These are phyloP conservation scores for Notarius quadriscutis DNA, from an alignment of 2,113 vertebrate species.

Conservation along the genomic window DNA sequence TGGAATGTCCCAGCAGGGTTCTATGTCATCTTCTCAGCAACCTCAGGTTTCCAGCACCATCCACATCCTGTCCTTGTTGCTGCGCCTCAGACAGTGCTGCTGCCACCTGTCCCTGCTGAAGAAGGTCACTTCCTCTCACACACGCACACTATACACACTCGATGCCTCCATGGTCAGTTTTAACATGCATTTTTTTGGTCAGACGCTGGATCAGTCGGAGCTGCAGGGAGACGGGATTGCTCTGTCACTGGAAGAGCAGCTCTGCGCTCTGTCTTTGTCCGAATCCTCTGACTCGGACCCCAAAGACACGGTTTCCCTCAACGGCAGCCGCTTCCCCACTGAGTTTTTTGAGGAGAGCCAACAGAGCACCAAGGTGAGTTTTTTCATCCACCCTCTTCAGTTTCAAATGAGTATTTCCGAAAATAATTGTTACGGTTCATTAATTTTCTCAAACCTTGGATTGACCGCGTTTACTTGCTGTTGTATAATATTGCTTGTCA, in stretches of 20 bases:
- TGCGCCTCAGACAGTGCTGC: slow-evolving; percentile 94
- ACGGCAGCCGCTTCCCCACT: slow-evolving; percentile 78
- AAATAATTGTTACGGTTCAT: background rate
- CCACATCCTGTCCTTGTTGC: slow-evolving; percentile 87
- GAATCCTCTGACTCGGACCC: slow-evolving; percentile 69
- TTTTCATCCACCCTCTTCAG: background rate
- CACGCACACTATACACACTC: background rate
- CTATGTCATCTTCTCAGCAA: slow-evolving; percentile 51
- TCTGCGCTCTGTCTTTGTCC: slow-evolving; percentile 82
- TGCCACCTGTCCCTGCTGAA: slow-evolving; percentile 90
- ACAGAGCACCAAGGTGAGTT: slow-evolving; percentile 85
- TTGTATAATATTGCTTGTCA: background rate
- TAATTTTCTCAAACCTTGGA: background rate
- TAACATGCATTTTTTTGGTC: background rate
- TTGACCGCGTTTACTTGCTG: background rate
- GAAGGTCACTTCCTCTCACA: slow-evolving; percentile 69
- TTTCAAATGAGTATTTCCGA: background rate
- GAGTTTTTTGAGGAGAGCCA: slow-evolving; percentile 79
- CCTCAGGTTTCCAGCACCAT: slow-evolving; percentile 75
- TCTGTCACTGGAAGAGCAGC: slow-evolving; percentile 89
- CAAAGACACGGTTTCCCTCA: slow-evolving; percentile 78
- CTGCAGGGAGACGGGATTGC: slow-evolving; percentile 82
- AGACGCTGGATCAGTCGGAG: slow-evolving; percentile 82
- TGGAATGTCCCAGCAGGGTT: slow-evolving; percentile 64
- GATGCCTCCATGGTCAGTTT: background rate